These are phyloP conservation scores for Tetraodon nigroviridis DNA, from an alignment of 2,113 vertebrate genomes.

Conservation along the genomic window DNA sequence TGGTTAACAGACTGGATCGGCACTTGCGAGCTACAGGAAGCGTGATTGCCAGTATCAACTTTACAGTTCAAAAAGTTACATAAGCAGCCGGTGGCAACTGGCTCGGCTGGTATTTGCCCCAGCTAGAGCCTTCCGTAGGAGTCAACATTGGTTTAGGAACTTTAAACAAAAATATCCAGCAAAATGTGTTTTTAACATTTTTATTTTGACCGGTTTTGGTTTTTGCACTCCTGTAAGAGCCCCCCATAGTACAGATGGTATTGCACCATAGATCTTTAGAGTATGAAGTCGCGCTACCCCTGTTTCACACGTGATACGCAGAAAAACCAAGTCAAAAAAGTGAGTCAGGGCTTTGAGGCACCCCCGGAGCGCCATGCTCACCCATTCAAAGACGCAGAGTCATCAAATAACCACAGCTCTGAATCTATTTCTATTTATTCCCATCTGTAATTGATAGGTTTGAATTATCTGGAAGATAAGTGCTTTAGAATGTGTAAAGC, in stretches of 20 bases:
- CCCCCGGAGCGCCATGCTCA: neutral
- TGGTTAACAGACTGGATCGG: conserved; percentile 36
- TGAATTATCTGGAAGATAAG: neutral
- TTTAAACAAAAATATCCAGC: too few species aligned
- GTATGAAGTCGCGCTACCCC: too few species aligned
- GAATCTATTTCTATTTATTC: neutral
- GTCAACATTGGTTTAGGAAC: too few species aligned
- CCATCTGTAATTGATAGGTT: neutral
- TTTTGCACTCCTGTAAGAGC: too few species aligned
- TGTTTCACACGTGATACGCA: too few species aligned
- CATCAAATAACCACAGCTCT: neutral
- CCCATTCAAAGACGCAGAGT: neutral
- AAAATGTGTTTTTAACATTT: neutral
- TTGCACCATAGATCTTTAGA: too few species aligned
- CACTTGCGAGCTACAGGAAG: conserved; percentile 41
- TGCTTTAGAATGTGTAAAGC: neutral
- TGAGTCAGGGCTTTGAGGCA: neutral
- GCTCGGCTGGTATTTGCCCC: neutral
- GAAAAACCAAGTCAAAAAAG: too few species aligned
- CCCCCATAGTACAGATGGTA: too few species aligned
- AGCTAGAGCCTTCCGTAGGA: neutral
- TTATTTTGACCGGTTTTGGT: neutral
- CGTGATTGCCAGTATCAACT: conserved; percentile 35
- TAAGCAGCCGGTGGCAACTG: conserved; percentile 13
- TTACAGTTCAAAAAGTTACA: conserved; percentile 36